These are phyloP conservation scores for Anisognathus igniventris DNA, from an alignment of 2,797 vertebrate genomes.

Conservation along the genomic window DNA sequence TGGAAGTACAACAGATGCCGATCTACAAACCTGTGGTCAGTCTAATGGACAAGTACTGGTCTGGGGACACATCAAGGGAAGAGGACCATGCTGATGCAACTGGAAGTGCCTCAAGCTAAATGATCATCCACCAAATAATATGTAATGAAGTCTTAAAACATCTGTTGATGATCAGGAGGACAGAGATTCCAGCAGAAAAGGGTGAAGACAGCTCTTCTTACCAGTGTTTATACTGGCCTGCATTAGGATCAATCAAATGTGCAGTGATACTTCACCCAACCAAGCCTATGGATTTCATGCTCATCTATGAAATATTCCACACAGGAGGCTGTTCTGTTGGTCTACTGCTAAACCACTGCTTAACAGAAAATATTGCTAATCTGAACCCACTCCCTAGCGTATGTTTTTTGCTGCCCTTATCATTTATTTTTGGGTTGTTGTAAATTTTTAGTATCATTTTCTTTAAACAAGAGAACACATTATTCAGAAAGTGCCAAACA, in stretches of 20 bases:
- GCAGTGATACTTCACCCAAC: background rate
- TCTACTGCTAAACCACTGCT: background rate
- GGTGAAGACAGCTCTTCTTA: background rate
- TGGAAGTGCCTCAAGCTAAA: background rate
- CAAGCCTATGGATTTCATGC: background rate
- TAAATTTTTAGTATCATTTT: background rate
- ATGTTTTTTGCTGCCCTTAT: background rate
- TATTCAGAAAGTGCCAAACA: slow-evolving; percentile 3
- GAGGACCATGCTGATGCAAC: background rate
- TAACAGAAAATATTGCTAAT: background rate
- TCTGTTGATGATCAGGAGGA: background rate
- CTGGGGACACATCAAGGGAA: background rate
- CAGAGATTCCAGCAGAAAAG: background rate
- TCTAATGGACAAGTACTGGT: background rate
- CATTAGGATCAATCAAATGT: background rate
- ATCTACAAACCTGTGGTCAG: background rate
- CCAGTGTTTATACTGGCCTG: background rate
- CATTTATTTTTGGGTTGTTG: background rate
- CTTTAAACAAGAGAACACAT: background rate
- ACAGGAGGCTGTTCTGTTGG: background rate
- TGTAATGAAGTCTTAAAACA: background rate
- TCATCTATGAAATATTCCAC: background rate
- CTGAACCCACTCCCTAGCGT: background rate
- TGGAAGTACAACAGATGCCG: background rate
- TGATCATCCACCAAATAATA: background rate